These are phyloP conservation scores for human (Homo sapiens) DNA, from an alignment of 2,113 vertebrate species.

Conservation along the genomic window DNA sequence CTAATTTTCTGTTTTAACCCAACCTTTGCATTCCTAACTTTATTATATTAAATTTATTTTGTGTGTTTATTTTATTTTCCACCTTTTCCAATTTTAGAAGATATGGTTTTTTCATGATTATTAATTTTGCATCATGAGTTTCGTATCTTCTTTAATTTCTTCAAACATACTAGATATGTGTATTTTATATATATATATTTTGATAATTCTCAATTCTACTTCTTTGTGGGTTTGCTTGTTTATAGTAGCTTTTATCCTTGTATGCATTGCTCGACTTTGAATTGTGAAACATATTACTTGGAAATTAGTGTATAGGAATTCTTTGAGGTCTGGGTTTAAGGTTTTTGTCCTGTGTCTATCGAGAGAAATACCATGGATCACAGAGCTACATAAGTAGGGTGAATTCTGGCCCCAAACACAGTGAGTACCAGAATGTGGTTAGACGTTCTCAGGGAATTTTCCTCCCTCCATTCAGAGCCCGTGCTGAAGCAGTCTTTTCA, in stretches of 20 bases:
- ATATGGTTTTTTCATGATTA: background rate
- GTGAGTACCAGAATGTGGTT: background rate
- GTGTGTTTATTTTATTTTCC: background rate
- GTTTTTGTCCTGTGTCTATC: background rate
- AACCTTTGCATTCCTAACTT: background rate
- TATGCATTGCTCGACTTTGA: background rate
- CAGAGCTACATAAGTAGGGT: background rate
- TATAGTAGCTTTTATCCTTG: background rate
- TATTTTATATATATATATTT: background rate
- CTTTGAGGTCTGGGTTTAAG: background rate
- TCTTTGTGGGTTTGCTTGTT: background rate
- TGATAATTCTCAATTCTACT: background rate
- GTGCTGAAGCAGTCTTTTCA: background rate
- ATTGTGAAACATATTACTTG: background rate
- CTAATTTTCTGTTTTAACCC: background rate
- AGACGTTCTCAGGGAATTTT: background rate
- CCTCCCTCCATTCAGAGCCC: background rate
- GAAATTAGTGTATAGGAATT: background rate
- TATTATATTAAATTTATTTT: background rate
- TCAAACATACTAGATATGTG: background rate
- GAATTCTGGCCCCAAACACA: background rate
- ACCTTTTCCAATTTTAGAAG: background rate
- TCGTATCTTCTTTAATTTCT: background rate
- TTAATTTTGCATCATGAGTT: background rate
- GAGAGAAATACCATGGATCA: background rate